These are phyloP conservation scores for Lasioglossum figueresi DNA, from an alignment of 2,888 invertebrate genomes.

Conservation along the genomic window DNA sequence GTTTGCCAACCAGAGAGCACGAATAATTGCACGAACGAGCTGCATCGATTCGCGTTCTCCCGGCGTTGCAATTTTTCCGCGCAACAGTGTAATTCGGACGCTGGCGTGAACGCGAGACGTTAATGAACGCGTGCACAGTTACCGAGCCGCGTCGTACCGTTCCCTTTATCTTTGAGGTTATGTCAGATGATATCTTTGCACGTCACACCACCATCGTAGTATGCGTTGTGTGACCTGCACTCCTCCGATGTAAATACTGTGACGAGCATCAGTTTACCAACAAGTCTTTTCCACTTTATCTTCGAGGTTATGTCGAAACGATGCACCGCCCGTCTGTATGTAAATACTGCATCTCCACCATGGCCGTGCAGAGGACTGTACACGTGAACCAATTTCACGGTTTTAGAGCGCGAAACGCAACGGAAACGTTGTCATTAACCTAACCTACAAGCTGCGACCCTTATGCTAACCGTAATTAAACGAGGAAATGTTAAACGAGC, in stretches of 20 bases:
- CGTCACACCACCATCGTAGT: background rate
- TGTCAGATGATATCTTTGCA: slow-evolving; percentile 1
- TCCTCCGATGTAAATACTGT: background rate
- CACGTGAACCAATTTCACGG: background rate
- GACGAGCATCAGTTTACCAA: background rate
- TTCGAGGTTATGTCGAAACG: background rate
- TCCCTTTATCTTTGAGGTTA: slow-evolving; percentile 12
- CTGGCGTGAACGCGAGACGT: background rate
- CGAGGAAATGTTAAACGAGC: background rate
- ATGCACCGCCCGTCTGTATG: background rate
- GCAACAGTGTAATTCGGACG: background rate
- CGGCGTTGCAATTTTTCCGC: background rate
- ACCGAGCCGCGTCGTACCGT: background rate
- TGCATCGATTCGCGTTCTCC: background rate
- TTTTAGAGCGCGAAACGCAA: background rate
- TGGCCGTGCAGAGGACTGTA: background rate
- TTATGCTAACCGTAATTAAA: background rate
- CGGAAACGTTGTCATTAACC: background rate
- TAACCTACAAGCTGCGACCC: background rate
- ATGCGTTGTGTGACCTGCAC: background rate
- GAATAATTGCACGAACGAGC: background rate
- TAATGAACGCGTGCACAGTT: background rate
- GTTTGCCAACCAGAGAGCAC: background rate
- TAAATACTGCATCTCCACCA: background rate
- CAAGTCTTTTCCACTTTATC: background rate